These are phyloP conservation scores for Camelus dromedarius DNA, from an alignment of 2,113 vertebrate species.

Conservation along the genomic window DNA sequence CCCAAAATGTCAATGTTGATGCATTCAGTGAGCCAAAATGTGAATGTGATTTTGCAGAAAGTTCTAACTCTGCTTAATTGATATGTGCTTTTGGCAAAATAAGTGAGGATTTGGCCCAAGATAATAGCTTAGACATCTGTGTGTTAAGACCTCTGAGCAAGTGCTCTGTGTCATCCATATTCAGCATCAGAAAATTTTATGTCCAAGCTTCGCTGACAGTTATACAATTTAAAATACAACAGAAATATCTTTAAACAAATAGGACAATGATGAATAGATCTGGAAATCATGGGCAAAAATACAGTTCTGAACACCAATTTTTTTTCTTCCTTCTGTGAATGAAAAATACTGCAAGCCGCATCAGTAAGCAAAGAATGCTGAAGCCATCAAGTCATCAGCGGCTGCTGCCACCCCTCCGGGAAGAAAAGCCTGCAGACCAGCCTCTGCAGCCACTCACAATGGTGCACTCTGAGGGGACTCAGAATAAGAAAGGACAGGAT, in stretches of 20 bases:
- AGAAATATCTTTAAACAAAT: conserved; percentile 44
- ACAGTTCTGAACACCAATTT: not conserved
- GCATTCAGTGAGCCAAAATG: not conserved
- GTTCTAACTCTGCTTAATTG: conserved; percentile 67
- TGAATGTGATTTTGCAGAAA: not conserved
- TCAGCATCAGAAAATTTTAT: conserved; percentile 40
- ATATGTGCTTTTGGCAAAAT: conserved; percentile 65
- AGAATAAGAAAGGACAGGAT: no score
- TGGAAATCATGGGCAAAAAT: conserved; percentile 22
- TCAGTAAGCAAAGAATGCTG: no score
- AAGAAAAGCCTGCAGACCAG: no score
- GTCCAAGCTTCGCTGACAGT: conserved; percentile 45
- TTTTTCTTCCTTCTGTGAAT: no score
- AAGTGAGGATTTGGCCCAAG: conserved; percentile 52
- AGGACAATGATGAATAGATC: conserved; percentile 17
- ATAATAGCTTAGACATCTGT: conserved; percentile 64
- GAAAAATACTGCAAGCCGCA: no score
- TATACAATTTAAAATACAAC: conserved; percentile 55
- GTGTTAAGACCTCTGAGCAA: conserved; percentile 41
- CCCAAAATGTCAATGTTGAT: not conserved
- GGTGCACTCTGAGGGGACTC: no score
- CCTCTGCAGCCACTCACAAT: no score
- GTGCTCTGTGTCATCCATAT: conserved; percentile 6
- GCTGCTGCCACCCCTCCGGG: no score
- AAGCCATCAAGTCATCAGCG: no score